phyloP scores from a whole-genome alignment of 2,888 invertebrate species.

The Pegoplata infirma region DNA sequence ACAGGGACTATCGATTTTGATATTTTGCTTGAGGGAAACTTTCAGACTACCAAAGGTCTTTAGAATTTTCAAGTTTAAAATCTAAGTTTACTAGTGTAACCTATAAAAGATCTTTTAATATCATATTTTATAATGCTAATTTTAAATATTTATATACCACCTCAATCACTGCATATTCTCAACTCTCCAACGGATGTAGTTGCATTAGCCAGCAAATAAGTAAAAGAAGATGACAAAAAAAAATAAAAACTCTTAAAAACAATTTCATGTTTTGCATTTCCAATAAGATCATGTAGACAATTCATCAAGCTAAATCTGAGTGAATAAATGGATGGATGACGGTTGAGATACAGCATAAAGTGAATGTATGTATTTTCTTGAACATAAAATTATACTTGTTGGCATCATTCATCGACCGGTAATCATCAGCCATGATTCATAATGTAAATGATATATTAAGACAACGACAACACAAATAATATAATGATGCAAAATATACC shows the following conservation, averaged over 20 bases:
- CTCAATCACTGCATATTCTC: slow-evolving; percentile 7
- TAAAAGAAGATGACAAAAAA: slow-evolving; percentile 28
- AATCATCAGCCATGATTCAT: slow-evolving; percentile 59
- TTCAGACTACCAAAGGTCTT: no score
- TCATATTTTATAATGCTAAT: slow-evolving; percentile 23
- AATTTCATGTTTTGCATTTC: slow-evolving; percentile 63
- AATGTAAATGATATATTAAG: slow-evolving; percentile 59
- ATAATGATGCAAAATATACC: slow-evolving; percentile 38
- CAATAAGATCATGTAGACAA: slow-evolving; percentile 61
- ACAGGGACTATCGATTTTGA: no score
- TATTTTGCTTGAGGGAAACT: no score
- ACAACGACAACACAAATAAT: slow-evolving; percentile 51
- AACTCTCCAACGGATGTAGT: slow-evolving; percentile 29
- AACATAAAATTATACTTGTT: slow-evolving; percentile 21
- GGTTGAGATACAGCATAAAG: not conserved
- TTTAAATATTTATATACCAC: slow-evolving; percentile 29
- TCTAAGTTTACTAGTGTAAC: no score
- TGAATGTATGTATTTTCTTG: slow-evolving; percentile 16
- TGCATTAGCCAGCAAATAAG: not conserved
- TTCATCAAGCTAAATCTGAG: slow-evolving; percentile 59
- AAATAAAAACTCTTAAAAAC: slow-evolving; percentile 59
- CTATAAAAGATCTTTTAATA: not conserved
- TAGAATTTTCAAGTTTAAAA: no score
- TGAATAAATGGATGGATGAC: slow-evolving; percentile 18
- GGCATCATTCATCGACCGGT: slow-evolving; percentile 58